Evolutionary conservation across 2,888 invertebrate genomes (phyloP).

Genomic region (Parnassius glacialis): DNA sequence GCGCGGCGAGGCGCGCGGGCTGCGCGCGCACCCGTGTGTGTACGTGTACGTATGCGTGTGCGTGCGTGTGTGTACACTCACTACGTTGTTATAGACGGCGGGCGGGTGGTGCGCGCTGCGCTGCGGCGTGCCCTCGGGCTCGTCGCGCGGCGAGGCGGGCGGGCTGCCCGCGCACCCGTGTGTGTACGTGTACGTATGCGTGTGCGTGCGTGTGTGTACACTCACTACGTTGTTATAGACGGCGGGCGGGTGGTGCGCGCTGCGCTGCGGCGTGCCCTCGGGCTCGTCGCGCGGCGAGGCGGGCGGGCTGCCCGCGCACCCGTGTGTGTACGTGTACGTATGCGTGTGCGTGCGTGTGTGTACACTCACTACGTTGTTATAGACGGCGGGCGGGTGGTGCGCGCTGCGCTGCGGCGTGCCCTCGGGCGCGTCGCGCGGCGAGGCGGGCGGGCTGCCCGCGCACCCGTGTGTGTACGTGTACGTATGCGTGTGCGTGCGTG

Average conservation of each 20-base stretch:
- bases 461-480: conserved; percentile 13
- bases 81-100: conserved; percentile 39
- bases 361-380: conserved; percentile 36
- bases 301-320: conserved; percentile 40
- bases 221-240: conserved; percentile 38
- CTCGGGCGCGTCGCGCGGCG: conserved; percentile 40
- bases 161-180: conserved; percentile 33
- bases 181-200: no score
- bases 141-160: conserved; percentile 48
- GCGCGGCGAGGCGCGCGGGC: conserved; percentile 47
- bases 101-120: conserved; percentile 31
- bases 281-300: conserved; percentile 42
- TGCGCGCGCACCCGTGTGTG: conserved; percentile 32
- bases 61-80: background rate
- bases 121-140: conserved; percentile 33
- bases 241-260: conserved; percentile 31
- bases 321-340: background rate
- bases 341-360: background rate
- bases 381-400: conserved; percentile 30
- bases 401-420: conserved; percentile 35
- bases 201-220: background rate
- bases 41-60: no score
- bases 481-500: background rate
- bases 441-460: conserved; percentile 42
- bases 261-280: conserved; percentile 33